These are phyloP conservation scores for Brachionus koreanus DNA, from an alignment of 1,140 invertebrate species.

Conservation along the genomic window DNA sequence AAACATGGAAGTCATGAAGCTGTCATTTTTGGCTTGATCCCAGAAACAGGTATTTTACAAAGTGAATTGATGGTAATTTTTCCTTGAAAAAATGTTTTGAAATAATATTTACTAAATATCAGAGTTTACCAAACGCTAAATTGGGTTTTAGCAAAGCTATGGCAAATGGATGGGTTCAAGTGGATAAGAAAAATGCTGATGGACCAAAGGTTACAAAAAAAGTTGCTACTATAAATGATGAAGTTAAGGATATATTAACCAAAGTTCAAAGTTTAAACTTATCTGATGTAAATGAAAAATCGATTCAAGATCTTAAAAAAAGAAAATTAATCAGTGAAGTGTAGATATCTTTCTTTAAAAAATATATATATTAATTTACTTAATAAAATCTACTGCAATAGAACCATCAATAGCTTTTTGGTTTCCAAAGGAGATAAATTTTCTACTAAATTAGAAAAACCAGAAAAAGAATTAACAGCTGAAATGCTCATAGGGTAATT, in stretches of 20 bases:
- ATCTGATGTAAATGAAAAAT: constrained; percentile 63
- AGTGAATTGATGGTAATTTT: constrained; percentile 65
- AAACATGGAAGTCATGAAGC: constrained; percentile 87
- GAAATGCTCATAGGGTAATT: constrained; percentile 75
- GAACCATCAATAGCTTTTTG: constrained; percentile 69
- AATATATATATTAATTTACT: not conserved
- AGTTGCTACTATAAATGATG: constrained; percentile 72
- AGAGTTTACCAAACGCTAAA: constrained; percentile 66
- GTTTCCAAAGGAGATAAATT: constrained; percentile 79
- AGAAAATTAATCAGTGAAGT: constrained; percentile 85
- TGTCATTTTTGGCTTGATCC: constrained; percentile 71
- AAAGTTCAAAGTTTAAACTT: constrained; percentile 63
- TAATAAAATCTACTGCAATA: constrained; percentile 50
- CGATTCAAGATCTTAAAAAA: constrained; percentile 85
- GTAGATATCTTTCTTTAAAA: constrained; percentile 53
- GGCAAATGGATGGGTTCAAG: constrained; percentile 80
- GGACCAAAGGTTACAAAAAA: constrained; percentile 24
- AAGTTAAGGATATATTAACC: constrained; percentile 68
- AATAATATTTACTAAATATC: not conserved
- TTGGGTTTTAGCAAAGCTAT: constrained; percentile 95
- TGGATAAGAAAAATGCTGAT: constrained; percentile 68
- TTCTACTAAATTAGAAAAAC: constrained; percentile 73
- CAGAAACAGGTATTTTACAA: constrained; percentile 69
- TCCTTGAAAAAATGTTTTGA: not conserved
- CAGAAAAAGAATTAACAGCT: constrained; percentile 87